phyloP scores from a whole-genome alignment of 1,140 invertebrate genomes.

The Camponotus floridanus region DNA sequence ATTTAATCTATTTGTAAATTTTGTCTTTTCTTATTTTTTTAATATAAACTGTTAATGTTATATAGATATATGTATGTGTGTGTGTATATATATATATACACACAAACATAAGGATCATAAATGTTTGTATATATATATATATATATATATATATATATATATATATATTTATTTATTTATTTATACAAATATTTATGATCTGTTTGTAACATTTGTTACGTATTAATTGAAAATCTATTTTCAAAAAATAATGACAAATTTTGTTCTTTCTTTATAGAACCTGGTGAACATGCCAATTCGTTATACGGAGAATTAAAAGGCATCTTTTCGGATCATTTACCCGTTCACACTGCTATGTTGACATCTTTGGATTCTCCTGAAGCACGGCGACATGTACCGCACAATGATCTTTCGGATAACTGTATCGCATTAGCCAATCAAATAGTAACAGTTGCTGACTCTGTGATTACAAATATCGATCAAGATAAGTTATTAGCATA shows the following conservation, averaged over 20 bases:
- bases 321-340: slow-evolving; percentile 91
- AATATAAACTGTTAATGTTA: neutral
- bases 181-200: neutral
- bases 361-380: slow-evolving; percentile 90
- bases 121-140: too few species aligned
- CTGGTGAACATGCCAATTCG: slow-evolving; percentile 88
- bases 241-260: slow-evolving; percentile 18
- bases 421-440: slow-evolving; percentile 87
- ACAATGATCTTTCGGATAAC: slow-evolving; percentile 85
- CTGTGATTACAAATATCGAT: slow-evolving; percentile 91
- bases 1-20: slow-evolving; percentile 29
- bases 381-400: slow-evolving; percentile 85
- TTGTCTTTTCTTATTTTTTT: slow-evolving; percentile 10
- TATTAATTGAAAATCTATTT: slow-evolving; percentile 18
- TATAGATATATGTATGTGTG: too few species aligned
- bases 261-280: slow-evolving; percentile 73
- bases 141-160: too few species aligned
- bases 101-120: too few species aligned
- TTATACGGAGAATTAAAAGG: slow-evolving; percentile 92
- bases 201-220: slow-evolving; percentile 11
- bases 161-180: neutral
- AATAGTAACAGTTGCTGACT: slow-evolving; percentile 88
- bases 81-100: too few species aligned
- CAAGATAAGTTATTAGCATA: slow-evolving; percentile 91
- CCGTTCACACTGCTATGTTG: slow-evolving; percentile 92